Percentiles rank a stretch among this genome's conserved stretches.
Conservation (phyloP, 2,113 vertebrate genomes). For the Myiopsitta monachus region DNA sequence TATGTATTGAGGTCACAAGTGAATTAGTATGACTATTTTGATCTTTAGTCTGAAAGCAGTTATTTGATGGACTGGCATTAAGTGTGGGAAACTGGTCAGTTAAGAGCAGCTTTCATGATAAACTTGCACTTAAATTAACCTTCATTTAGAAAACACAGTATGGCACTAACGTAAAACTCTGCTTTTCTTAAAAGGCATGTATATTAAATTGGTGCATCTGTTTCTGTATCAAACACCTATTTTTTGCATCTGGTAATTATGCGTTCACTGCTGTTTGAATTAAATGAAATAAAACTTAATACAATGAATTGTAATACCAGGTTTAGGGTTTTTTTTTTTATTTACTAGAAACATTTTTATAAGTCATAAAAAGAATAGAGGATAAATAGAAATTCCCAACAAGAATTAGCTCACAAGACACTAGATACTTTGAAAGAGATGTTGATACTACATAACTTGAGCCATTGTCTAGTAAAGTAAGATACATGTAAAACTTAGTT, state of each 20-base stretch:
- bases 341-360: not conserved
- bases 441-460: not conserved
- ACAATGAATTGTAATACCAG: accelerated
- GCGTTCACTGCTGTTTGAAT: not conserved
- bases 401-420: not conserved
- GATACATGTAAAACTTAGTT: not conserved
- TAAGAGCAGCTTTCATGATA: not conserved
- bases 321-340: not conserved
- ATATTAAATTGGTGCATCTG: not conserved
- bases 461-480: not conserved
- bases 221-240: not conserved
- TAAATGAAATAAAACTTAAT: constrained; percentile 36
- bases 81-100: not conserved
- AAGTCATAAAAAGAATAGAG: not conserved
- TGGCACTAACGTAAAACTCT: not conserved
- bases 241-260: not conserved
- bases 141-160: not conserved
- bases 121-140: not conserved
- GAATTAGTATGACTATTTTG: not conserved
- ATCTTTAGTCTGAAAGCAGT: not conserved
- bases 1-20: not conserved
- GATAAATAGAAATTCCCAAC: not conserved
- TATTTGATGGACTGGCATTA: not conserved
- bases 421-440: not conserved
- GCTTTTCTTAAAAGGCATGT: not conserved